Conservation (phyloP, 2,113 vertebrate species). For the Rhizomys pruinosus region DNA sequence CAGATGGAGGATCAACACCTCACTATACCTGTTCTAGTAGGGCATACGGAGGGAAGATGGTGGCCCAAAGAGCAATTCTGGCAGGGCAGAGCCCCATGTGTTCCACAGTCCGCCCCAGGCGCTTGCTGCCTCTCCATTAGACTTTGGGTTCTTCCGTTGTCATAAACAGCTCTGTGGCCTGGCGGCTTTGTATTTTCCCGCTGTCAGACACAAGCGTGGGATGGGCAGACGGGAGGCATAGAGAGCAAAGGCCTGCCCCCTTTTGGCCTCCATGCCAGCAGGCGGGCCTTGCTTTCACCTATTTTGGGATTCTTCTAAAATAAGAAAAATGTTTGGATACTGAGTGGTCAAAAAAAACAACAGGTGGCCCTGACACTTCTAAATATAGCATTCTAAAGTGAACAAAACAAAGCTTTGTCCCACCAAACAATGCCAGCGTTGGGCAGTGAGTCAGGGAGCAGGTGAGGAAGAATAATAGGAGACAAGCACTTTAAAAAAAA, state of each 20-base stretch:
- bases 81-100: not conserved
- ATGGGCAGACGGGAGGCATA: not conserved
- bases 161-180: not conserved
- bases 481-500: not conserved
- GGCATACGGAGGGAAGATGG: not conserved
- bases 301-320: slow-evolving; percentile 51
- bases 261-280: fast-evolving
- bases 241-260: not conserved
- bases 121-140: not conserved
- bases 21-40: fast-evolving
- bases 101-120: not conserved
- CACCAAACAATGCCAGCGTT: not conserved
- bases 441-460: not conserved
- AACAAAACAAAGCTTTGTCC: slow-evolving; percentile 16
- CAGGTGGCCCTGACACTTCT: not conserved
- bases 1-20: not conserved
- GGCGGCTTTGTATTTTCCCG: not conserved
- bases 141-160: not conserved
- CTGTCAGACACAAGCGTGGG: not conserved
- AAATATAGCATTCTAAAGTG: slow-evolving; percentile 32
- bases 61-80: not conserved
- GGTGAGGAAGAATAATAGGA: not conserved
- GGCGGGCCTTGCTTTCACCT: not conserved
- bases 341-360: not conserved
- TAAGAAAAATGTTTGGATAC: slow-evolving; percentile 1